These are phyloP conservation scores for Fragum fragum DNA, from an alignment of 2,888 invertebrate genomes.

Conservation along the genomic window DNA sequence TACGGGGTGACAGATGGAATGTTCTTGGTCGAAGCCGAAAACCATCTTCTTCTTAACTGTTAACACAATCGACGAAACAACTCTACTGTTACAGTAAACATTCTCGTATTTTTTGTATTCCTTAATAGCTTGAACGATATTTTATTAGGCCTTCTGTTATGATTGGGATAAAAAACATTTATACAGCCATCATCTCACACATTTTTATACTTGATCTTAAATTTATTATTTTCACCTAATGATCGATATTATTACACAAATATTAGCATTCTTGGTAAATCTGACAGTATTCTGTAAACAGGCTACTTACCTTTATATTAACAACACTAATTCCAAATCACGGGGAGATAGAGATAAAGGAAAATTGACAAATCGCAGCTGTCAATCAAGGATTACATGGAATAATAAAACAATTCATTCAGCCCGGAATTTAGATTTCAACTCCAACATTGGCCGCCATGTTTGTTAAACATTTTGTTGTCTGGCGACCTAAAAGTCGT, in stretches of 20 bases:
- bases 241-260: background rate
- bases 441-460: too few relatives aligned
- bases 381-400: too few relatives aligned
- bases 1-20: constrained; percentile 17
- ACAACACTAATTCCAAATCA: too few relatives aligned
- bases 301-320: too few relatives aligned
- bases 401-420: too few relatives aligned
- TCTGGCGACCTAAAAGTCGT: too few relatives aligned
- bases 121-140: too few relatives aligned
- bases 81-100: constrained; percentile 7
- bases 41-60: constrained; percentile 6
- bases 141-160: background rate
- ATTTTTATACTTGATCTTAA: background rate
- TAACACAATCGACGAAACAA: background rate
- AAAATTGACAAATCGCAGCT: too few relatives aligned
- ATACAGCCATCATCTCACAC: background rate
- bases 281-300: background rate
- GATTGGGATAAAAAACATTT: background rate
- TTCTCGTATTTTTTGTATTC: background rate
- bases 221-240: background rate
- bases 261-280: background rate
- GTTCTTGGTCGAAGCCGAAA: background rate
- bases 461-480: too few relatives aligned
- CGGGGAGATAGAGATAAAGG: too few relatives aligned
- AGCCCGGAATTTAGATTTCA: too few relatives aligned